A percentile compares a stretch with the other conserved stretches of the same genome.
Evolutionary conservation across 2,797 vertebrate genomes (phyloP).

Genomic region (Rachycentron canadum): DNA sequence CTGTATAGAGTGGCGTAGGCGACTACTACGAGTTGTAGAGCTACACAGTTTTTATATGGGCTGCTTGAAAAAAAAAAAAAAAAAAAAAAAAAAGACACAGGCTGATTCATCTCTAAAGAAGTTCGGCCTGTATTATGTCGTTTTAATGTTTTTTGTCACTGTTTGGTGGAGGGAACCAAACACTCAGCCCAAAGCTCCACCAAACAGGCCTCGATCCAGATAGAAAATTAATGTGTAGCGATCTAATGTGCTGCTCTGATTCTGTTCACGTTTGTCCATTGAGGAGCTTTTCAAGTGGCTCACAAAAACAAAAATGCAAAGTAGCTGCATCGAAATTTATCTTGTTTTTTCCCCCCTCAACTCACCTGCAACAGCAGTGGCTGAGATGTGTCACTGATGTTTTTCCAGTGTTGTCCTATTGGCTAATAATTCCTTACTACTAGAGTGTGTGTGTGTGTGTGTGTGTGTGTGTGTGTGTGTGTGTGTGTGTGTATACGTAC

Average conservation of each 20-base stretch:
- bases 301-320: conserved; percentile 64
- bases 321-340: conserved; percentile 47
- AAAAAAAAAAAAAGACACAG: not conserved
- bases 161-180: conserved; percentile 38
- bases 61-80: conserved; percentile 13
- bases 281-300: conserved; percentile 64
- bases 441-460: conserved; percentile 24
- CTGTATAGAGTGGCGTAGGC: conserved; percentile 68
- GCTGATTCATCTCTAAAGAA: conserved; percentile 50
- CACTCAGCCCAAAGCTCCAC: conserved; percentile 19
- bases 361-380: conserved; percentile 30
- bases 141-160: conserved; percentile 38
- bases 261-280: conserved; percentile 66
- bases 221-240: conserved; percentile 52
- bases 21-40: conserved; percentile 78
- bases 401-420: conserved; percentile 40
- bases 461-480: conserved; percentile 26
- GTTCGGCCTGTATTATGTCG: conserved; percentile 20
- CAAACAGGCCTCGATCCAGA: conserved; percentile 60
- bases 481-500: conserved; percentile 4
- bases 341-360: conserved; percentile 5
- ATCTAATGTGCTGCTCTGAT: conserved; percentile 59
- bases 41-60: conserved; percentile 50
- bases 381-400: conserved; percentile 17
- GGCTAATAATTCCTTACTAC: conserved; percentile 51